Evolutionary conservation across 64 coral and sea anemone genomes (phyloP).

Genomic region (Hydrozoanthus tunicans): DNA sequence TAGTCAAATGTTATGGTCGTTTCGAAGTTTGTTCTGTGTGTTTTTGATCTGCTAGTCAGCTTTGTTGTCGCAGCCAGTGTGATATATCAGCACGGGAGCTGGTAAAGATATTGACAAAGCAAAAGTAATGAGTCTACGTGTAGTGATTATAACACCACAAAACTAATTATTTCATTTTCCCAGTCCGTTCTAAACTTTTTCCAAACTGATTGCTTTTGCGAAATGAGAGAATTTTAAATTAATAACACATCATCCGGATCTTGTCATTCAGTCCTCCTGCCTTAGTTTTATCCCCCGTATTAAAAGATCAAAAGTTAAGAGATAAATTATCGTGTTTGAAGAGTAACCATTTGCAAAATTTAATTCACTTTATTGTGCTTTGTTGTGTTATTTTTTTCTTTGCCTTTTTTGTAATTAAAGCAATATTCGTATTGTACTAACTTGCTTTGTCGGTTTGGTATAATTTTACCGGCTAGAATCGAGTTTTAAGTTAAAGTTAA

Average conservation of each 20-base stretch:
- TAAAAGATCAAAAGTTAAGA: constrained; percentile 45
- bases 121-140: not conserved
- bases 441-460: constrained; percentile 4
- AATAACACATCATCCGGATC: constrained; percentile 15
- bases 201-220: constrained; percentile 6
- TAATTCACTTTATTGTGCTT: not conserved
- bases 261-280: not conserved
- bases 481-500: not conserved
- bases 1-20: constrained; percentile 39
- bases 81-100: not conserved
- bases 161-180: constrained; percentile 28
- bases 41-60: constrained; percentile 12
- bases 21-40: constrained; percentile 22
- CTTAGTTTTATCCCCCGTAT: not conserved
- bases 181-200: not conserved
- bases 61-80: not conserved
- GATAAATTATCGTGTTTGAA: constrained; percentile 12
- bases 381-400: not conserved
- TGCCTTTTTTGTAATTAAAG: not conserved
- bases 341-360: constrained; percentile 35
- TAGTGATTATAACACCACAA: constrained; percentile 4
- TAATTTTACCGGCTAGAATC: not conserved
- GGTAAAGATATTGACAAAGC: not conserved
- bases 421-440: not conserved
- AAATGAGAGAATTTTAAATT: not conserved